phyloP scores from a whole-genome alignment of 2,113 vertebrate species.

The Cyanoderma ruficeps region DNA sequence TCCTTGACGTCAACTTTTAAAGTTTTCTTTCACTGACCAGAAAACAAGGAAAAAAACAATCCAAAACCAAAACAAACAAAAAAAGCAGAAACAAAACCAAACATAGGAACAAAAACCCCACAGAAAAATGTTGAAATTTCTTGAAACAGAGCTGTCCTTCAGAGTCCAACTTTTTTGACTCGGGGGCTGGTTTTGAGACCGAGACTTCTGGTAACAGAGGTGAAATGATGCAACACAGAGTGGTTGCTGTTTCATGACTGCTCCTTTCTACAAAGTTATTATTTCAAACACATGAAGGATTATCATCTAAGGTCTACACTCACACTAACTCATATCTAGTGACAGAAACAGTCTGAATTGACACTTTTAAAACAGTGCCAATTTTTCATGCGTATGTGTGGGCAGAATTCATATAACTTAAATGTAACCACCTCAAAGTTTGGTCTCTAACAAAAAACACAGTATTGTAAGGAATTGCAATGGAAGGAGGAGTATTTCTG shows the following conservation, averaged over 20 bases:
- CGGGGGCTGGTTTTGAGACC: background rate
- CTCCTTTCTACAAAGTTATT: background rate
- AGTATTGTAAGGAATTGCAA: background rate
- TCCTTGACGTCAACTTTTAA: background rate
- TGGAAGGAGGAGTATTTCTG: background rate
- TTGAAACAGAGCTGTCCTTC: background rate
- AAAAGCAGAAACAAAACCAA: background rate
- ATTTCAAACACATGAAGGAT: background rate
- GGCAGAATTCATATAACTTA: background rate
- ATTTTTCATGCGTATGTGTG: background rate
- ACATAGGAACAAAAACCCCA: too few relatives aligned
- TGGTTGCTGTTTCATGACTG: background rate
- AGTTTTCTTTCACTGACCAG: background rate
- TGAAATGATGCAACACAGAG: background rate
- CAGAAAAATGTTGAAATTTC: background rate
- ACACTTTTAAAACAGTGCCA: background rate
- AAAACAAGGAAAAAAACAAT: background rate
- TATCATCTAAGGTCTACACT: background rate
- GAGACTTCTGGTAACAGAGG: background rate
- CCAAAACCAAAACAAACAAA: background rate
- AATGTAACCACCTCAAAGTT: rapidly evolving
- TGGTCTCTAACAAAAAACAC: background rate
- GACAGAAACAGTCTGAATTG: background rate
- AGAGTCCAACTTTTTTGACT: background rate
- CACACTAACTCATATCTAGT: rapidly evolving